Evolutionary conservation across 2,113 vertebrate species (phyloP).

Genomic region (Menidia beryllina): DNA sequence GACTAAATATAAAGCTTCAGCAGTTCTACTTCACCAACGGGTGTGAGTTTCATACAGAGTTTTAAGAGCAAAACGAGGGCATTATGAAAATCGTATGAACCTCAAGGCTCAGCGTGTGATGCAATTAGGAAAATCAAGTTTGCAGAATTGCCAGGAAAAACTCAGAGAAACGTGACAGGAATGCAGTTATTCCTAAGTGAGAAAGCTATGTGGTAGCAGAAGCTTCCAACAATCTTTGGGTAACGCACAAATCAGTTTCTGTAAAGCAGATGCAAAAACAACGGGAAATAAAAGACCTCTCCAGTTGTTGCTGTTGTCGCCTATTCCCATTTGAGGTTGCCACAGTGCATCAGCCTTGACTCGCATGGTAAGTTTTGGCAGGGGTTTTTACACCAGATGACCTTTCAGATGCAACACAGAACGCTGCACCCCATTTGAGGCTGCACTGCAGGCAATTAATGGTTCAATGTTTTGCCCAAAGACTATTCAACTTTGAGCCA

Average conservation of each 20-base stretch:
- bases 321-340: too few species aligned
- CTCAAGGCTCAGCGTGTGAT: constrained; percentile 40
- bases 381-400: too few species aligned
- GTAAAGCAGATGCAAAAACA: neutral
- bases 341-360: too few species aligned
- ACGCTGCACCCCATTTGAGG: too few species aligned
- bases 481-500: too few species aligned
- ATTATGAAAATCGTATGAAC: constrained; percentile 29
- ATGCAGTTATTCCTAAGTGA: constrained; percentile 4
- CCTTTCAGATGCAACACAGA: too few species aligned
- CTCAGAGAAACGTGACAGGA: constrained; percentile 1
- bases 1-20: constrained; percentile 1
- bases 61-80: constrained; percentile 39
- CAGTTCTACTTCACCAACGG: too few species aligned
- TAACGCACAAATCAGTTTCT: neutral
- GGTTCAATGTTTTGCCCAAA: too few species aligned
- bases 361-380: too few species aligned
- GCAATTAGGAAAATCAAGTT: constrained; percentile 41
- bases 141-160: constrained; percentile 22
- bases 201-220: constrained; percentile 3
- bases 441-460: too few species aligned
- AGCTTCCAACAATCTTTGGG: neutral
- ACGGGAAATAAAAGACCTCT: neutral
- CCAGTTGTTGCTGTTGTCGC: too few species aligned
- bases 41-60: constrained; percentile 24